phyloP scores from a whole-genome alignment of 2,888 invertebrate genomes.

The Subacronicta megacephala region DNA sequence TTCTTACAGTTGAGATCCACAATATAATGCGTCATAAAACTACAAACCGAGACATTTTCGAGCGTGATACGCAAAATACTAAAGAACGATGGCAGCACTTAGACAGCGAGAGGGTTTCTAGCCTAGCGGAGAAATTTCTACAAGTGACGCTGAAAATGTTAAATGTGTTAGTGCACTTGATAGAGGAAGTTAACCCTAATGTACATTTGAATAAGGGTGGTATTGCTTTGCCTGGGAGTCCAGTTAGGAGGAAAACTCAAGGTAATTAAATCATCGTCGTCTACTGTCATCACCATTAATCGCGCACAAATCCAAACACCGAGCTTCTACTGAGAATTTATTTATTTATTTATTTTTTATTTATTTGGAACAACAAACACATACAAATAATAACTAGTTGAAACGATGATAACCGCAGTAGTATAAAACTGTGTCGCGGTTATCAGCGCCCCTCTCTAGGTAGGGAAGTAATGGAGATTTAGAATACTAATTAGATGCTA shows the following conservation, averaged over 20 bases:
- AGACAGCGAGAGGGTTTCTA: constrained; percentile 80
- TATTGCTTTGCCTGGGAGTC: constrained; percentile 89
- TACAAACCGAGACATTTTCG: constrained; percentile 79
- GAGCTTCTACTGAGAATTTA: too few relatives aligned
- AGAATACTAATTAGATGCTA: too few relatives aligned
- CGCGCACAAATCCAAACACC: too few relatives aligned
- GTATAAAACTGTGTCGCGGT: too few relatives aligned
- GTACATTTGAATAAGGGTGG: constrained; percentile 83
- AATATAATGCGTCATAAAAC: constrained; percentile 79
- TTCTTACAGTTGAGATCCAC: constrained; percentile 82
- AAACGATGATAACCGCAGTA: too few relatives aligned
- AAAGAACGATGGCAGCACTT: constrained; percentile 83
- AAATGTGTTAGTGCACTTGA: constrained; percentile 93
- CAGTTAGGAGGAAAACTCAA: constrained; percentile 83
- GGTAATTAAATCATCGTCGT: too few relatives aligned
- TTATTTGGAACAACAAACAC: too few relatives aligned
- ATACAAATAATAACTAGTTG: too few relatives aligned
- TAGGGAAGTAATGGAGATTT: too few relatives aligned
- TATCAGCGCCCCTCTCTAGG: too few relatives aligned
- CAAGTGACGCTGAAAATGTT: constrained; percentile 92
- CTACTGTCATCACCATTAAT: too few relatives aligned
- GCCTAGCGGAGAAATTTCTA: constrained; percentile 91
- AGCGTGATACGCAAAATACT: constrained; percentile 72
- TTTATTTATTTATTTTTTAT: too few relatives aligned
- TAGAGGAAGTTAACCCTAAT: constrained; percentile 91